Evolutionary conservation across 2,888 invertebrate genomes (phyloP).

Genomic region (Caenorhabditis sp.): DNA sequence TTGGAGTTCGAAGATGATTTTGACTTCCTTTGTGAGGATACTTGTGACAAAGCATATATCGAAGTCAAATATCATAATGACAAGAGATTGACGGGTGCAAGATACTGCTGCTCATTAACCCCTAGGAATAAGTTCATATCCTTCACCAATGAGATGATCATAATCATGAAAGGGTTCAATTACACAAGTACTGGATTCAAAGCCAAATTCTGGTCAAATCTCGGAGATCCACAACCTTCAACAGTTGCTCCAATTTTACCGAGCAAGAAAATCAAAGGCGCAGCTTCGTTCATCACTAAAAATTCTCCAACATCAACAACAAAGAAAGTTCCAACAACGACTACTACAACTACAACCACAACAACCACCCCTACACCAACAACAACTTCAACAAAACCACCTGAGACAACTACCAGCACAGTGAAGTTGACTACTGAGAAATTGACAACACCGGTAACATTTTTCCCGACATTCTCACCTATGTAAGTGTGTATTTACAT

Average conservation of each 20-base stretch:
- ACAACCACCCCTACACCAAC: conserved; percentile 9
- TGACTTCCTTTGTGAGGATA: conserved; percentile 66
- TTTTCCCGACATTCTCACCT: conserved; percentile 30
- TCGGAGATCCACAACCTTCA: conserved; percentile 25
- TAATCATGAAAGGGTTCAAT: conserved; percentile 60
- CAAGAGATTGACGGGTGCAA: conserved; percentile 65
- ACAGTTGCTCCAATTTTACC: too few relatives aligned
- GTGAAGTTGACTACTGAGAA: conserved; percentile 2
- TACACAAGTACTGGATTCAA: conserved; percentile 54
- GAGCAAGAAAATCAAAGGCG: not conserved
- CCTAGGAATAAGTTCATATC: conserved; percentile 60
- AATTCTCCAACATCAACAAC: not conserved
- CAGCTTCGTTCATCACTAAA: not conserved
- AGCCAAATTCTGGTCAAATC: conserved; percentile 63
- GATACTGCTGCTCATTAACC: conserved; percentile 65
- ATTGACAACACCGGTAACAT: conserved; percentile 5
- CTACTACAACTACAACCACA: conserved; percentile 19
- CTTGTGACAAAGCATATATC: conserved; percentile 69
- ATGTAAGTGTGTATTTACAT: conserved; percentile 21
- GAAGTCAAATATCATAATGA: conserved; percentile 68
- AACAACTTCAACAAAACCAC: not conserved
- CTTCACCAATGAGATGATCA: conserved; percentile 59
- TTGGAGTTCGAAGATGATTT: conserved; percentile 65
- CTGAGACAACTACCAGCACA: not conserved
- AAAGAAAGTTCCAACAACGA: conserved; percentile 16